Evolutionary conservation across 2,113 vertebrate species (phyloP).

Genomic region (Ptilorrhoa leucosticta): DNA sequence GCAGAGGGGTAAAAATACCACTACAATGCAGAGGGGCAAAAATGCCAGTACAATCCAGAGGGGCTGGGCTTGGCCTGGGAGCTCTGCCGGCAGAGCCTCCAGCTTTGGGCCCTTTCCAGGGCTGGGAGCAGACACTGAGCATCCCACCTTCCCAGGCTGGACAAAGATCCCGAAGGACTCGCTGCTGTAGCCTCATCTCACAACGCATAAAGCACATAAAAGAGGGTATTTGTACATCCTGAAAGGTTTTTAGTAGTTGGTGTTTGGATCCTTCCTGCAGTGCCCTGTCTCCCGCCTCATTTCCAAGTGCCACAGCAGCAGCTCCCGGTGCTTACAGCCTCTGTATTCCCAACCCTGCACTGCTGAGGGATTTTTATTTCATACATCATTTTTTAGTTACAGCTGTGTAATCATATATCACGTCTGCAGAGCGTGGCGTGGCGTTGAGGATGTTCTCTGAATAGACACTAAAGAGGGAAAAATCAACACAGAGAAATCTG

Average conservation of each 20-base stretch:
- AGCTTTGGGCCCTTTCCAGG: not conserved
- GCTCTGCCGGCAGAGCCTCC: not conserved
- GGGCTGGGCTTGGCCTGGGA: not conserved
- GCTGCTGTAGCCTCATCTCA: not conserved
- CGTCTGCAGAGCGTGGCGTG: not conserved
- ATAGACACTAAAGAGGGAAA: constrained; percentile 10
- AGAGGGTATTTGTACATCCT: not conserved
- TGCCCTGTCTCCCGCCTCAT: not conserved
- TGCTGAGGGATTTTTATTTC: constrained; percentile 27
- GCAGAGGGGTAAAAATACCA: not conserved
- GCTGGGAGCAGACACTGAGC: not conserved
- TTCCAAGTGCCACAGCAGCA: not conserved
- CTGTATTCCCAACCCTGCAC: not conserved
- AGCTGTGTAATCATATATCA: constrained; percentile 39
- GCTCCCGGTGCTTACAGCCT: not conserved
- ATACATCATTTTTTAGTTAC: constrained; percentile 34
- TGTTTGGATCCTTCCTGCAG: not conserved
- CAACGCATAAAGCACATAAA: not conserved
- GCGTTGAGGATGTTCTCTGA: not conserved
- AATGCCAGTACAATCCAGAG: not conserved
- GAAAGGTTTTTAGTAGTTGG: not conserved
- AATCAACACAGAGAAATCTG: not conserved
- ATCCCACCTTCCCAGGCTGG: not conserved
- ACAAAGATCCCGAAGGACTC: not conserved
- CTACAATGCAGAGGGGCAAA: not conserved